Conservation (phyloP, 2,113 vertebrate species). For the Nibea albiflora region DNA sequence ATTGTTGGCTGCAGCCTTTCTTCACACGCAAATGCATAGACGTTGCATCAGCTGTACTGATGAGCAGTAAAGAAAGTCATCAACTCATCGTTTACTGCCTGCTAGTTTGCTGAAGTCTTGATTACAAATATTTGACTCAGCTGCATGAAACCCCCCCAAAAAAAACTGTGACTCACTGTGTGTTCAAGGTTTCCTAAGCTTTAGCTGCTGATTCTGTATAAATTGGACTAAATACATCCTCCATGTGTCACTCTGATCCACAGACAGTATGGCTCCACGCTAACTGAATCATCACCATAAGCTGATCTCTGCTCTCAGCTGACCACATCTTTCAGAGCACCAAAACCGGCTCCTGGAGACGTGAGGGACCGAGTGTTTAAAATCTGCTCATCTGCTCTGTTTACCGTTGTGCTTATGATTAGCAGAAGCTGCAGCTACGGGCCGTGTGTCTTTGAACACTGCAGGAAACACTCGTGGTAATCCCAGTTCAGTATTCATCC, state of each 20-base stretch:
- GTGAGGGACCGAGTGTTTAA: background rate
- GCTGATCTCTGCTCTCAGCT: constrained; percentile 15
- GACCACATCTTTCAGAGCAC: background rate
- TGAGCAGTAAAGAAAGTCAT: background rate
- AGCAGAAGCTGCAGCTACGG: background rate
- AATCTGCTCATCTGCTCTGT: constrained; percentile 25
- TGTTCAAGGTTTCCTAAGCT: background rate
- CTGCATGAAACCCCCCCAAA: background rate
- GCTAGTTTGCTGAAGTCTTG: background rate
- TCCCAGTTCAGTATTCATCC: constrained; percentile 13
- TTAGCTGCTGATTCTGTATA: background rate
- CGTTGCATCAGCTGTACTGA: background rate
- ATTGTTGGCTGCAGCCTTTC: background rate
- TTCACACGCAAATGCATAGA: background rate
- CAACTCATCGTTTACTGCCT: background rate
- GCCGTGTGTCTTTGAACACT: constrained; percentile 4
- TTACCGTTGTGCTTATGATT: constrained; percentile 11
- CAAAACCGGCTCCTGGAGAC: background rate
- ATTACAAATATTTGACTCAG: background rate
- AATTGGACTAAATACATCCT: background rate
- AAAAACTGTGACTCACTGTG: background rate
- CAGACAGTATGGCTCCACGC: background rate
- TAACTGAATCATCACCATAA: constrained; percentile 1
- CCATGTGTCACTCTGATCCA: background rate
- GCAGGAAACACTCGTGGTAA: constrained; percentile 1